These are phyloP conservation scores for Sitta carolinensis DNA, from an alignment of 2,797 vertebrate genomes.

Conservation along the genomic window DNA sequence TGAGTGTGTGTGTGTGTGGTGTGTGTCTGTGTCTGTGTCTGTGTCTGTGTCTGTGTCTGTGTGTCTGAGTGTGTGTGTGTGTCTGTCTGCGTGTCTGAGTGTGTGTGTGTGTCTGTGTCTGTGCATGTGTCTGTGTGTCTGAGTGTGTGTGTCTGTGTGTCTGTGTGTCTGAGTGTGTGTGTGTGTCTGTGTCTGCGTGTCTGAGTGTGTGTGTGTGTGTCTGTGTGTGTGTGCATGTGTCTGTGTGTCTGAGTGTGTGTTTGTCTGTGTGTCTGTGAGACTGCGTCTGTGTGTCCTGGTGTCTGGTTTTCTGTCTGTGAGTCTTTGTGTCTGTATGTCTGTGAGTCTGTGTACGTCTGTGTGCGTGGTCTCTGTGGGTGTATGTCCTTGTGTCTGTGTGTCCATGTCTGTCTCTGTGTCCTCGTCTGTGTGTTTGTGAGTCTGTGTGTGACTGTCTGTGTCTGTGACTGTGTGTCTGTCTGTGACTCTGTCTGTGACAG, in stretches of 20 bases:
- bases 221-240: rapidly evolving
- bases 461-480: background rate
- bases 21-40: background rate
- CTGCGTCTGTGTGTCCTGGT: rapidly evolving
- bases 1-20: background rate
- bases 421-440: too few species aligned
- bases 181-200: background rate
- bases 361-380: background rate
- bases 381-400: too few species aligned
- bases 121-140: background rate
- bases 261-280: too few species aligned
- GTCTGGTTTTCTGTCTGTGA: background rate
- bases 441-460: rapidly evolving
- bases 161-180: background rate
- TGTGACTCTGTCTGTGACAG: too few species aligned
- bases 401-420: background rate
- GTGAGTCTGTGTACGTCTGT: background rate
- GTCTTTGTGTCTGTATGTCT: rapidly evolving
- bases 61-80: conserved; percentile 2
- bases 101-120: background rate
- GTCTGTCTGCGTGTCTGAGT: background rate
- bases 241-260: background rate
- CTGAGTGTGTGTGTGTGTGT: background rate
- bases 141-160: background rate
- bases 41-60: background rate